Evolutionary conservation across 2,797 vertebrate genomes (phyloP).

Genomic region (Peromyscus eremicus): DNA sequence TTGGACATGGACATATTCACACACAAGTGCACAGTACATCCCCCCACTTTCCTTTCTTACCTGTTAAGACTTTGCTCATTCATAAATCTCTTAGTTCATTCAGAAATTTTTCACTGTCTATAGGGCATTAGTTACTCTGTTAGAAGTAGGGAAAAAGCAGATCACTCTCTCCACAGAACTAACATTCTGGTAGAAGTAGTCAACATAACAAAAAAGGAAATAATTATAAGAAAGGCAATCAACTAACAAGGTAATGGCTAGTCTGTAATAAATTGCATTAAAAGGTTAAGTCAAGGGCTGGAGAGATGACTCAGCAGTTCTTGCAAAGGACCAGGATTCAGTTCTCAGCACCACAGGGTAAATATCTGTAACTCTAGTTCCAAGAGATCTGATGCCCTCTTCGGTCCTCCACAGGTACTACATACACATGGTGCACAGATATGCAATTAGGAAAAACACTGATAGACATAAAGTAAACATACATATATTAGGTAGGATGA

Average conservation of each 20-base stretch:
- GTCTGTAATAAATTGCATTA: not conserved
- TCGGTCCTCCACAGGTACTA: not conserved
- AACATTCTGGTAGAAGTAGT: not conserved
- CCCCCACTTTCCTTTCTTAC: not conserved
- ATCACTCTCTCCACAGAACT: not conserved
- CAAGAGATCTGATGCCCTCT: not conserved
- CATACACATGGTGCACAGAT: not conserved
- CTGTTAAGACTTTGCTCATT: not conserved
- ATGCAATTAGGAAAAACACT: not conserved
- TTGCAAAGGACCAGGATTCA: not conserved
- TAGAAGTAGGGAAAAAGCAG: not conserved
- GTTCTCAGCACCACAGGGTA: not conserved
- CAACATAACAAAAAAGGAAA: not conserved
- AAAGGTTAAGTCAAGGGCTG: not conserved
- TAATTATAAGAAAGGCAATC: conserved; percentile 7
- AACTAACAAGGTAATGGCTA: not conserved
- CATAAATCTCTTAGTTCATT: not conserved
- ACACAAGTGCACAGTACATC: not conserved
- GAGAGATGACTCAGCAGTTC: not conserved
- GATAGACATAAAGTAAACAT: not conserved
- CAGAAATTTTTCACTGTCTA: not conserved
- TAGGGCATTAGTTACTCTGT: not conserved
- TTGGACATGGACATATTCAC: not conserved
- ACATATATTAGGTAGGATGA: too few species aligned
- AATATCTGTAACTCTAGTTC: not conserved